Percentiles rank a stretch among this genome's conserved stretches.
Conservation (phyloP, 2,888 invertebrate species). For the Chrysomela aeneicollis region DNA sequence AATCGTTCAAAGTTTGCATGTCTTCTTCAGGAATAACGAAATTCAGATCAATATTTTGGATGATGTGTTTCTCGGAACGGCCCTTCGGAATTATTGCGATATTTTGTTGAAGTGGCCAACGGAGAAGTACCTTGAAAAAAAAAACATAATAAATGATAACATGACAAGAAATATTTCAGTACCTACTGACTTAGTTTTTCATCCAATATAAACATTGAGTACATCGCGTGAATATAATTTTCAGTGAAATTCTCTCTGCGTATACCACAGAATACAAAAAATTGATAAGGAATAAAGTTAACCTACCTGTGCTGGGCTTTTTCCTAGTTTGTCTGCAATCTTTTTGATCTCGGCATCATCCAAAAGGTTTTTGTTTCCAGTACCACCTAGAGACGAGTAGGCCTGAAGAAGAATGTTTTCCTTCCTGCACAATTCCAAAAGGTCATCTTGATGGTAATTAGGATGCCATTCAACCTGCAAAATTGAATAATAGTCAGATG, state of each 20-base stretch:
- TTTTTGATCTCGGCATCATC: constrained; percentile 66
- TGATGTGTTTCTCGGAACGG: constrained; percentile 65
- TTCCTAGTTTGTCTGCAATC: constrained; percentile 67
- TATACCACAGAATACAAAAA: not conserved
- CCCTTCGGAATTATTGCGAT: constrained; percentile 77
- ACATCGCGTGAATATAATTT: no score
- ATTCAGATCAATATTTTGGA: constrained; percentile 67
- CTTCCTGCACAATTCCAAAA: constrained; percentile 70
- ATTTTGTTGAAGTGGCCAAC: constrained; percentile 78
- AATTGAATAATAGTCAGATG: constrained; percentile 55
- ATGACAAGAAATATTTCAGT: no score
- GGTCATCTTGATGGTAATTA: constrained; percentile 69
- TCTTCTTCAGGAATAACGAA: constrained; percentile 66
- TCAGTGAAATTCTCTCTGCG: no score
- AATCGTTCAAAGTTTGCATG: constrained; percentile 60
- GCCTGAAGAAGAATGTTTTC: constrained; percentile 79
- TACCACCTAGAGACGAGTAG: constrained; percentile 78
- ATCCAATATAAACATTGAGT: no score
- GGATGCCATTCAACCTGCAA: constrained; percentile 85
- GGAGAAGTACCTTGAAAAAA: constrained; percentile 66
- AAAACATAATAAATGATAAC: not conserved
- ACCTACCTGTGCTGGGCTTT: constrained; percentile 67
- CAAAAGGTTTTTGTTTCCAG: constrained; percentile 64
- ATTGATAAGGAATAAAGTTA: not conserved
- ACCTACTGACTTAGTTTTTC: no score